Percentiles rank a stretch among this genome's conserved stretches.
phyloP scores from a whole-genome alignment of 2,113 vertebrate species.

The Elephantulus edwardii region DNA sequence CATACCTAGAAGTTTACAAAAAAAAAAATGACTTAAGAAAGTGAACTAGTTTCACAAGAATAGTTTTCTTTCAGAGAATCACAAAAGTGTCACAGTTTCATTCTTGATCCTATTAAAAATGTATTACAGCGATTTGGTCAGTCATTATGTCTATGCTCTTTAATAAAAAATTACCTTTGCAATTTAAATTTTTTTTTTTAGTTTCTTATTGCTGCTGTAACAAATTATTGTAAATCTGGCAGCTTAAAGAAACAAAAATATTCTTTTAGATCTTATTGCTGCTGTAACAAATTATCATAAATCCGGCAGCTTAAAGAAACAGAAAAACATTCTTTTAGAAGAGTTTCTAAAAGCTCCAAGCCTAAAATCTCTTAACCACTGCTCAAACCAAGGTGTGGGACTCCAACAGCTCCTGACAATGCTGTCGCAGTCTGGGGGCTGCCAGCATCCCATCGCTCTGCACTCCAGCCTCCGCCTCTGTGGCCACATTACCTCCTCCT shows the following conservation, averaged over 20 bases:
- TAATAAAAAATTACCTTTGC: conserved; percentile 38
- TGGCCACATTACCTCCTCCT: not conserved
- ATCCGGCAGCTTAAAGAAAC: conserved; percentile 14
- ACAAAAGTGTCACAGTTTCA: conserved; percentile 1
- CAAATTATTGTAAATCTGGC: conserved; percentile 6
- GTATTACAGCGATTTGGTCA: not conserved
- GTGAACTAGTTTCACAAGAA: conserved; percentile 20
- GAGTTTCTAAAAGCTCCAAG: not conserved
- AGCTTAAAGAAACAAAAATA: conserved; percentile 7
- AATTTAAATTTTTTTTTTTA: conserved; percentile 30
- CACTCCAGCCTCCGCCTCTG: not conserved
- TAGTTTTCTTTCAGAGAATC: not conserved
- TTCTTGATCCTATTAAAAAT: not conserved
- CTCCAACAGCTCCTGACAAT: no score
- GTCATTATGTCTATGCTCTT: conserved; percentile 1
- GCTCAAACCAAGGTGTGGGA: not conserved
- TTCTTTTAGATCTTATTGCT: not conserved
- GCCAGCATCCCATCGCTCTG: not conserved
- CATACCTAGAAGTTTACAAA: conserved; percentile 2
- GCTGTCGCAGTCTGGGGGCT: not conserved
- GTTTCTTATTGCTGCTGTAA: conserved; percentile 13
- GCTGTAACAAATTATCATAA: not conserved
- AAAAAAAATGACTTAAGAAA: not conserved
- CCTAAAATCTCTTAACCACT: not conserved
- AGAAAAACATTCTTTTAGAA: not conserved